phyloP scores from a whole-genome alignment of 2,797 vertebrate genomes.

The Nyctibius grandis region DNA sequence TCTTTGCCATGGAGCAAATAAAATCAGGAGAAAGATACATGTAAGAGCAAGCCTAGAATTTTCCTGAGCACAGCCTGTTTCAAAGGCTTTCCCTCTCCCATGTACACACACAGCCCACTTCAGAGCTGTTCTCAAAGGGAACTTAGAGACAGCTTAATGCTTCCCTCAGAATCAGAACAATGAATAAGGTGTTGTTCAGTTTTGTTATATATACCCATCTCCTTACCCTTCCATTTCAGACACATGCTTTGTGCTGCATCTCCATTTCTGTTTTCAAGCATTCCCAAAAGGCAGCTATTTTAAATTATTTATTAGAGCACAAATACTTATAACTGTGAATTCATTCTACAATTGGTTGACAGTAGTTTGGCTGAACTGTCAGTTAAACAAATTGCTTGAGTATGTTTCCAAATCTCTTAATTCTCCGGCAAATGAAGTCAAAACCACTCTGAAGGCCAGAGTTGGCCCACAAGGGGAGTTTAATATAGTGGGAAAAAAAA shows the following conservation, averaged over 20 bases:
- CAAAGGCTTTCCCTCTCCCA: not conserved
- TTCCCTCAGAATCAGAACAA: not conserved
- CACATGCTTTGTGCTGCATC: not conserved
- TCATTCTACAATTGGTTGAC: not conserved
- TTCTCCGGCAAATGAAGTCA: not conserved
- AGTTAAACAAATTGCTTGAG: slow-evolving; percentile 15
- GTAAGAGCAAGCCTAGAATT: not conserved
- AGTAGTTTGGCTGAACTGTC: not conserved
- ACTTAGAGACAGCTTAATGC: not conserved
- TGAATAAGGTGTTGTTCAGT: not conserved
- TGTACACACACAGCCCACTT: not conserved
- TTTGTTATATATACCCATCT: not conserved
- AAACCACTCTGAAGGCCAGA: not conserved
- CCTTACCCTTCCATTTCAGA: not conserved
- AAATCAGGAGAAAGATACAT: not conserved
- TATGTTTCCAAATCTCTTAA: not conserved
- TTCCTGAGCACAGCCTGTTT: not conserved
- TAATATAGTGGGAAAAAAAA: not conserved
- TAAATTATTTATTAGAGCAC: not conserved
- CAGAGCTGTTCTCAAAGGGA: not conserved
- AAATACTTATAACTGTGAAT: not conserved
- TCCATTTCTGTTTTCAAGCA: not conserved
- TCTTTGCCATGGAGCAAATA: not conserved
- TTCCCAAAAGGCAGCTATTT: not conserved
- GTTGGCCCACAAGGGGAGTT: not conserved